phyloP scores from a whole-genome alignment of 2,888 invertebrate genomes.

The Eupithecia centaureata region DNA sequence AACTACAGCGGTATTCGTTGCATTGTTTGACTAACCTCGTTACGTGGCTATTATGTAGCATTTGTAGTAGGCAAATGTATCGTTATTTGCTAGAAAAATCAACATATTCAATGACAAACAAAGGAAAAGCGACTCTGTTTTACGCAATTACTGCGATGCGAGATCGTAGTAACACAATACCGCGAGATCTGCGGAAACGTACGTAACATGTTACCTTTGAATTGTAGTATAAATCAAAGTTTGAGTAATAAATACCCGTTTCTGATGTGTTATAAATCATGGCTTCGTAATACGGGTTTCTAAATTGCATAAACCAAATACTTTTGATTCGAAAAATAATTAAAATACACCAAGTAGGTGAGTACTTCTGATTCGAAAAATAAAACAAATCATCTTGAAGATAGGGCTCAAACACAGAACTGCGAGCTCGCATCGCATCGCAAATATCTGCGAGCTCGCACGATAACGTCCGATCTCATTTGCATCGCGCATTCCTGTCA shows the following conservation, averaged over 20 bases:
- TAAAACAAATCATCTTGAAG: too few relatives aligned
- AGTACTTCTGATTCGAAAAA: too few relatives aligned
- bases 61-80: not conserved
- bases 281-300: too few relatives aligned
- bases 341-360: too few relatives aligned
- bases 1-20: not conserved
- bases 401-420: too few relatives aligned
- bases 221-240: not conserved
- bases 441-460: too few relatives aligned
- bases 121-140: constrained; percentile 38
- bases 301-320: too few relatives aligned
- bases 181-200: constrained; percentile 3
- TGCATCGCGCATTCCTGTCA: too few relatives aligned
- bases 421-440: too few relatives aligned
- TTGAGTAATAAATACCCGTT: not conserved
- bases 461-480: too few relatives aligned
- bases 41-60: constrained; percentile 6
- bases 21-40: constrained; percentile 15
- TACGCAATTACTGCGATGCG: constrained; percentile 38
- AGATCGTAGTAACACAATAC: constrained; percentile 35
- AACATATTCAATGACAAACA: constrained; percentile 23
- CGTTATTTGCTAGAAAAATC: not conserved
- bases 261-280: too few relatives aligned
- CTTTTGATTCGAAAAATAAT: too few relatives aligned
- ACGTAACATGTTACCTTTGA: not conserved